These are phyloP conservation scores for Fulica atra DNA, from an alignment of 2,113 vertebrate species.

Conservation along the genomic window DNA sequence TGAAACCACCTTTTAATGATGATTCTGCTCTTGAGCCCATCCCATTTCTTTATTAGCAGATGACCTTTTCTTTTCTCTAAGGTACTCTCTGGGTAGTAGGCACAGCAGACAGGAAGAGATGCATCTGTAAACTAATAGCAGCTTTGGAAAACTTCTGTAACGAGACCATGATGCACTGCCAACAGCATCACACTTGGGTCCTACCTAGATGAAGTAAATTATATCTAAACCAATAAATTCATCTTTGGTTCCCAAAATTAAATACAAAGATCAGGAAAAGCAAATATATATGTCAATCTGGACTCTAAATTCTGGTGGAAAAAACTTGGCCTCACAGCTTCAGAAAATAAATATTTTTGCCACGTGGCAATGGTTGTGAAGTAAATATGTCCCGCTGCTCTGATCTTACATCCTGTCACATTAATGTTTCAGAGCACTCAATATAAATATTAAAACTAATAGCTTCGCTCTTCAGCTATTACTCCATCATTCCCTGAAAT, in stretches of 20 bases:
- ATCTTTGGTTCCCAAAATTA: conserved; percentile 16
- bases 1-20: neutral
- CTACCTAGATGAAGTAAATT: neutral
- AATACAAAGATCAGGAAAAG: conserved; percentile 22
- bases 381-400: conserved; percentile 92
- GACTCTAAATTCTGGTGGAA: conserved; percentile 57
- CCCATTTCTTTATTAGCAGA: neutral
- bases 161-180: neutral
- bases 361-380: conserved; percentile 86
- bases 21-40: neutral
- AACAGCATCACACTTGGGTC: neutral
- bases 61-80: neutral
- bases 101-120: neutral
- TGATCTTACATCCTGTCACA: conserved; percentile 99
- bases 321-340: conserved; percentile 74
- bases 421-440: conserved; percentile 99
- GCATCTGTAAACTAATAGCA: neutral
- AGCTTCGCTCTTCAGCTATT: conserved; percentile 99
- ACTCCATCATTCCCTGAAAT: conserved; percentile 98
- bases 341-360: conserved; percentile 90
- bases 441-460: conserved; percentile 99
- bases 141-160: neutral
- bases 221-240: neutral
- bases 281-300: conserved; percentile 6
- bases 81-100: neutral